phyloP scores from a whole-genome alignment of 2,113 vertebrate species.

The Alethe diademata region DNA sequence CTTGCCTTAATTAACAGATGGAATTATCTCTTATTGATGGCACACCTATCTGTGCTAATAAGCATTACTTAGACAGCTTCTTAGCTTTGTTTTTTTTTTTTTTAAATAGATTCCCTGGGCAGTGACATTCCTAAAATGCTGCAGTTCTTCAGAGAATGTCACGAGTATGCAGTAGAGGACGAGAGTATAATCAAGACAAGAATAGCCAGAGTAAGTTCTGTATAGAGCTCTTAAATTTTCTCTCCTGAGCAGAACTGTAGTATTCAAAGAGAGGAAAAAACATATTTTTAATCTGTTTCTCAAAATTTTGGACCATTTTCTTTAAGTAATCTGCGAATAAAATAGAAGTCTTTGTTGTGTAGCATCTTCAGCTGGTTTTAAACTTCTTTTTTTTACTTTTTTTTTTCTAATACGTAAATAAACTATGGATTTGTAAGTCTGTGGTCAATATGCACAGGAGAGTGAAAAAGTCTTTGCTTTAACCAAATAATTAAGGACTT shows the following conservation, averaged over 20 bases:
- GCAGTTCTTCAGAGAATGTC: conserved; percentile 79
- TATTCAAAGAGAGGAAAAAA: background rate
- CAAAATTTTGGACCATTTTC: background rate
- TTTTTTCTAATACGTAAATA: background rate
- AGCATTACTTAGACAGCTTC: background rate
- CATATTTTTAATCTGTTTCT: fast-evolving
- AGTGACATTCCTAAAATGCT: conserved; percentile 85
- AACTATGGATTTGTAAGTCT: fast-evolving
- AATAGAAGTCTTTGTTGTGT: background rate
- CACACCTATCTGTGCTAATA: background rate
- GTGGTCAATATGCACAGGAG: fast-evolving
- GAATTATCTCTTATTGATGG: background rate
- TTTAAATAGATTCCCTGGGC: conserved; percentile 79
- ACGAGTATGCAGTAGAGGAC: conserved; percentile 82
- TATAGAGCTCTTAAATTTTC: background rate
- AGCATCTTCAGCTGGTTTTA: background rate
- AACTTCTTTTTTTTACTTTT: background rate
- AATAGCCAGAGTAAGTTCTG: conserved; percentile 79
- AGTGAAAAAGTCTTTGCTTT: background rate
- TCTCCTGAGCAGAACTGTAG: background rate
- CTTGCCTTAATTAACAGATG: background rate
- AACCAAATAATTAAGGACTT: background rate
- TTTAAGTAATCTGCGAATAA: background rate
- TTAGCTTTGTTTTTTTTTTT: fast-evolving
- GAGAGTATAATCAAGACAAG: conserved; percentile 75